Evolutionary conservation across 2,797 vertebrate genomes (phyloP).

Genomic region (Catostomus latipinnis): DNA sequence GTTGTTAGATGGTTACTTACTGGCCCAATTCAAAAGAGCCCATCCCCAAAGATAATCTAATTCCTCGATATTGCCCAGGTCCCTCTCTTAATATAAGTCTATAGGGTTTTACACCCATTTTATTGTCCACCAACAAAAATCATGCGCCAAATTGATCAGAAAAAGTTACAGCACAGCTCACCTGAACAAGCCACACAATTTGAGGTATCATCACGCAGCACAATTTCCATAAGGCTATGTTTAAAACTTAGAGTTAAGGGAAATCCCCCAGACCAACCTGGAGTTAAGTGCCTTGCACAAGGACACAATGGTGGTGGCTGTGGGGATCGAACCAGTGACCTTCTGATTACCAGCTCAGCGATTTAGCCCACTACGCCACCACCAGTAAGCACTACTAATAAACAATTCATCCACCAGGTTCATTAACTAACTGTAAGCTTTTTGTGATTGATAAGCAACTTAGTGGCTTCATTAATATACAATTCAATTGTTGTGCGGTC

Average conservation of each 20-base stretch:
- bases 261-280: no score
- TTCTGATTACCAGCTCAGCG: no score
- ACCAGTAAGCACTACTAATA: background rate
- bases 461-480: background rate
- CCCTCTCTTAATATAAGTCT: background rate
- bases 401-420: background rate
- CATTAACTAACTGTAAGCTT: background rate
- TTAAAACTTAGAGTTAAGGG: no score
- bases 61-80: background rate
- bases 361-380: no score
- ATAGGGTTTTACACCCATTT: background rate
- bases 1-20: background rate
- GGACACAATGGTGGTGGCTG: no score
- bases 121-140: background rate
- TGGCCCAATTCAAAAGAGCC: background rate
- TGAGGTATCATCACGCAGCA: no score
- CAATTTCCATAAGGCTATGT: no score
- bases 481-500: background rate
- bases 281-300: no score
- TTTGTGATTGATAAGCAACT: constrained; percentile 14
- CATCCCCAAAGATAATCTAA: background rate
- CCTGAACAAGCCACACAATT: no score
- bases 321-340: no score
- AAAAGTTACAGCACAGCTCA: no score
- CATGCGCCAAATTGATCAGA: no score